These are phyloP conservation scores for Glyphotaelius pellucidus DNA, from an alignment of 2,888 invertebrate species.

Conservation along the genomic window DNA sequence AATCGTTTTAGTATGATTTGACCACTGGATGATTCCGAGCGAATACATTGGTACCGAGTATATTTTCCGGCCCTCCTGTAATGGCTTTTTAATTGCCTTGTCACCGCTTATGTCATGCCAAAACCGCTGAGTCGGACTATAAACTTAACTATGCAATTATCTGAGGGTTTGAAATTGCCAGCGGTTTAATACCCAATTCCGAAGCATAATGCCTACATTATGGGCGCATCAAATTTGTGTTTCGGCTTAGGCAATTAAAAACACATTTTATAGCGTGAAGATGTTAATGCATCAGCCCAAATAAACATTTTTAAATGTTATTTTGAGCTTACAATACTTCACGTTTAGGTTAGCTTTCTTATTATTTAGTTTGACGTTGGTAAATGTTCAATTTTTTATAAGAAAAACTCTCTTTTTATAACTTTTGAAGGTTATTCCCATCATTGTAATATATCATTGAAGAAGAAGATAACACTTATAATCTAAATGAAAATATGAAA, in stretches of 20 bases:
- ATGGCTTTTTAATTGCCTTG: constrained; percentile 16
- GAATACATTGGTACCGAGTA: not conserved
- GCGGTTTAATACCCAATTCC: not conserved
- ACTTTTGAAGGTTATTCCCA: too few species aligned
- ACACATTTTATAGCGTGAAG: not conserved
- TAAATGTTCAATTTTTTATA: too few species aligned
- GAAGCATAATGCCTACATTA: not conserved
- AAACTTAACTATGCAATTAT: constrained; percentile 21
- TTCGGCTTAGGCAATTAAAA: constrained; percentile 3
- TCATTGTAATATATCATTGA: too few species aligned
- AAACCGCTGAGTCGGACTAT: not conserved
- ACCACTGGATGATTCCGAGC: not conserved
- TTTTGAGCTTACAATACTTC: not conserved
- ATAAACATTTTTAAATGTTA: not conserved
- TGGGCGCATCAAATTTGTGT: not conserved
- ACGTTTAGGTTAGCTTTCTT: too few species aligned
- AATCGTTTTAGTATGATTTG: not conserved
- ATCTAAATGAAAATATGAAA: too few species aligned
- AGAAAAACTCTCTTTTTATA: too few species aligned
- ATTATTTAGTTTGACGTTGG: too few species aligned
- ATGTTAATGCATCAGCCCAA: not conserved
- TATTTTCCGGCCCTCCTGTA: not conserved
- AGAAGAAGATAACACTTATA: too few species aligned
- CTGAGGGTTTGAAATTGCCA: not conserved
- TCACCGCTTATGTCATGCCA: not conserved